Percentiles rank a stretch among this genome's conserved stretches.
Conservation (phyloP, 2,888 invertebrate genomes). For the Blastobasis adustella region DNA sequence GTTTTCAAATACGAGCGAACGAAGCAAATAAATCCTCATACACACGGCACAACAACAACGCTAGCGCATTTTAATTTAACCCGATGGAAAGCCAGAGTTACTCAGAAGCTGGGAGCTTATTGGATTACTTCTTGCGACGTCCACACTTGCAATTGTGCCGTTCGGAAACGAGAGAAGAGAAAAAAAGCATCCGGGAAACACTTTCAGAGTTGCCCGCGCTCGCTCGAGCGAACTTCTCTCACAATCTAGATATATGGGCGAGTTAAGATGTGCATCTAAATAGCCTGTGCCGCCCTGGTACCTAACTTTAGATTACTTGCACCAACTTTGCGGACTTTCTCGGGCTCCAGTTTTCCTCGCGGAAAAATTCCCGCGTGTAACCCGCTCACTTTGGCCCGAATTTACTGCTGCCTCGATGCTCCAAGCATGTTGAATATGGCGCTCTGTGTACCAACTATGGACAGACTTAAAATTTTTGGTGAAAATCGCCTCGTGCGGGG, state of each 20-base stretch:
- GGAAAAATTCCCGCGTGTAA: conserved; percentile 52
- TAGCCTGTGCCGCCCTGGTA: conserved; percentile 68
- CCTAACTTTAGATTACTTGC: conserved; percentile 75
- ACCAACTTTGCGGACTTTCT: conserved; percentile 59
- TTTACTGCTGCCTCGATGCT: conserved; percentile 58
- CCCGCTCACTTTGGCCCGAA: conserved; percentile 58
- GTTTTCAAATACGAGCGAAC: not conserved
- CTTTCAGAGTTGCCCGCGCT: conserved; percentile 35
- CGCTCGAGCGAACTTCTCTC: conserved; percentile 39
- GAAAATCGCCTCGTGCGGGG: too few relatives aligned
- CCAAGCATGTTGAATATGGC: conserved; percentile 26
- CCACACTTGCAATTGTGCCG: conserved; percentile 41
- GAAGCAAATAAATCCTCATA: too few relatives aligned
- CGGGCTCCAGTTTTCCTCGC: conserved; percentile 40
- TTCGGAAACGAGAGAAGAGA: conserved; percentile 24
- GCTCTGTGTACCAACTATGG: too few relatives aligned
- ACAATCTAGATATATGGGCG: conserved; percentile 71
- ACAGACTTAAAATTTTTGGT: too few relatives aligned
- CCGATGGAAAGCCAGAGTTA: conserved; percentile 27
- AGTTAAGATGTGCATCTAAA: conserved; percentile 75
- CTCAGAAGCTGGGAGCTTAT: conserved; percentile 27
- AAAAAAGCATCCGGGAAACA: conserved; percentile 35
- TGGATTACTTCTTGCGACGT: conserved; percentile 35
- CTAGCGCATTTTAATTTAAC: conserved; percentile 11
- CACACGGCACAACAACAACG: too few relatives aligned